Conservation (phyloP, 2,888 invertebrate species). For the Lochmaea capreae region DNA sequence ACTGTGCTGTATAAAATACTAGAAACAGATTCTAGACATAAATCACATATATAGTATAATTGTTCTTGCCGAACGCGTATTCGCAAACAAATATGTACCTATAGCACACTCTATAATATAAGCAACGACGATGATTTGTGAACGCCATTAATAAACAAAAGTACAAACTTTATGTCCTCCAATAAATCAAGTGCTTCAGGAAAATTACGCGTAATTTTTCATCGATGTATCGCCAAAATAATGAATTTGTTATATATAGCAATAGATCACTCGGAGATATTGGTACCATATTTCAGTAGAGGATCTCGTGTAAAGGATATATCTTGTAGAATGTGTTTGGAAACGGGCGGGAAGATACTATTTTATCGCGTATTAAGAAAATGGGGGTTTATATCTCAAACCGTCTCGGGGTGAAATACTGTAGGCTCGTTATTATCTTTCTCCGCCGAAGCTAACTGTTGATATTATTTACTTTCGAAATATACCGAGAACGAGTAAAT, state of each 20-base stretch:
- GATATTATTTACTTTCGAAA: constrained; percentile 26
- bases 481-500: constrained; percentile 5
- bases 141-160: constrained; percentile 46
- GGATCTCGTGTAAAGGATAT: constrained; percentile 28
- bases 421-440: constrained; percentile 33
- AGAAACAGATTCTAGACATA: neutral
- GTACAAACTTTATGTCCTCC: constrained; percentile 44
- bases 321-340: constrained; percentile 32
- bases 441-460: constrained; percentile 32
- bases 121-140: constrained; percentile 47
- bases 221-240: constrained; percentile 36
- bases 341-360: constrained; percentile 31
- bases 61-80: constrained; percentile 33
- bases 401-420: constrained; percentile 31
- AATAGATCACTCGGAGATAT: constrained; percentile 33
- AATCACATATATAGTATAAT: constrained; percentile 9
- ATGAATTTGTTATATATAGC: constrained; percentile 39
- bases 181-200: constrained; percentile 40
- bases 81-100: constrained; percentile 18
- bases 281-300: constrained; percentile 34
- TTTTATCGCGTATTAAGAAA: constrained; percentile 37
- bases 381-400: constrained; percentile 32
- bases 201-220: constrained; percentile 42
- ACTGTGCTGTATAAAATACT: neutral
- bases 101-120: constrained; percentile 35